Base-by-base conservation (phyloP, 2,888 invertebrate species). In the Abrostola triplasia region DNA sequence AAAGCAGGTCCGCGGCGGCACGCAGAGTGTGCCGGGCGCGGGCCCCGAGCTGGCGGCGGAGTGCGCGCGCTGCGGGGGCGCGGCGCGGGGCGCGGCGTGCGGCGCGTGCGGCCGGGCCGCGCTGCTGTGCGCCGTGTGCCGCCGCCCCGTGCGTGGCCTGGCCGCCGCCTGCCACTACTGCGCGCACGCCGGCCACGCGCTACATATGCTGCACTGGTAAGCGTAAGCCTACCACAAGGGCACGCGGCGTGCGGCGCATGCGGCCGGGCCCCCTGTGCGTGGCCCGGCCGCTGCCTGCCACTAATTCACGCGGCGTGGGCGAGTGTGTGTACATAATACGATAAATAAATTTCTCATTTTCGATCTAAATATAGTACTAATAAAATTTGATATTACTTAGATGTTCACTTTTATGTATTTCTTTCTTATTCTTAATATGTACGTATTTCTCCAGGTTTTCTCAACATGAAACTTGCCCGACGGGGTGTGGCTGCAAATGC, bases 401-500 rank as follows among this genome's bases (percentile, higher is more conserved):
- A 24, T 24, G 24, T 24, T 41, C n/a, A 1, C 6, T 5, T 41
- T 41, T 41, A 11, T n/a, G 41, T 5, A 41, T 0, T 41, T 44
- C 44, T 47, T 24, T 9, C 13, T 47, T 47, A 24, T 47, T 24
- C 24, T 24, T 24, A 24, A 24, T 4, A 24, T 24, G 24, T 2
- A 13, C 24, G 1, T 40, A 8, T 8, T 40, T 40, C 67, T 75
- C 0, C 73, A 94, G 94, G 94, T 95, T 95, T 68, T 77, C 95
- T 41, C 95, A 95, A 59, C 96, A 97, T 86, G 96, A 96, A 60
- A 95, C 96, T 7, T 99, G 99, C 83, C 98, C 99, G 0, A 97
- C 98, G 1, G 99, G 98, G 37, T 99, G 99, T 92, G 98, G 99
- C 36, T 99, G 99, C 90, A 95, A 95, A 74, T 99, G 99, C 88